A percentile compares a stretch with the other conserved stretches of the same genome.
Conservation (phyloP, 2,113 vertebrate species). For the Engystomops pustulosus region DNA sequence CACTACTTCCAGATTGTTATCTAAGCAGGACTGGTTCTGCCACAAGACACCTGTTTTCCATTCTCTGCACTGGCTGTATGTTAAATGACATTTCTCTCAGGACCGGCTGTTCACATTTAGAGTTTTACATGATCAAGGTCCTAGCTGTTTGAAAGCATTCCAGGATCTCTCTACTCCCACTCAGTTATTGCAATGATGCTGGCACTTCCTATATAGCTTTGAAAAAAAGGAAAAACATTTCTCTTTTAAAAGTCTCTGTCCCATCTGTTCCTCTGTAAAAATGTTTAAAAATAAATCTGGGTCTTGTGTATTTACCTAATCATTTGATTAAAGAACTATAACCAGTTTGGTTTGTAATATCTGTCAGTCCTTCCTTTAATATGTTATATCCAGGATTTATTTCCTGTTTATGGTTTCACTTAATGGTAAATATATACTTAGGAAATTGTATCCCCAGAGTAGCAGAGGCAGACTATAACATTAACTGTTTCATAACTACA, state of each 20-base stretch:
- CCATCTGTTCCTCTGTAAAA: conserved; percentile 42
- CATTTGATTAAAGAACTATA: conserved; percentile 45
- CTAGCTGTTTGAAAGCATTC: conserved; percentile 42
- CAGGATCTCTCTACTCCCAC: conserved; percentile 40
- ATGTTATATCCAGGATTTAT: conserved; percentile 29
- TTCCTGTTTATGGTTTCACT: conserved; percentile 47
- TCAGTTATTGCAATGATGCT: conserved; percentile 39
- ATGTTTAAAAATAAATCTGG: conserved; percentile 46
- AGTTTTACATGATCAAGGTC: conserved; percentile 44
- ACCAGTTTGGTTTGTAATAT: conserved; percentile 36
- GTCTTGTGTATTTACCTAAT: conserved; percentile 35
- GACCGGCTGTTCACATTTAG: conserved; percentile 42
- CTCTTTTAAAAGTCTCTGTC: conserved; percentile 40
- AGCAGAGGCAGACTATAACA: neutral
- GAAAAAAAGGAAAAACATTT: conserved; percentile 14
- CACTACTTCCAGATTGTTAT: conserved; percentile 12
- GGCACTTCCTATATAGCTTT: conserved; percentile 35
- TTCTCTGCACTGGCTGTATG: conserved; percentile 36
- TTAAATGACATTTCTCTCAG: conserved; percentile 44
- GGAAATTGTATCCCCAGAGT: neutral
- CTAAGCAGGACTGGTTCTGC: conserved; percentile 43
- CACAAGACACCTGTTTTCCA: conserved; percentile 50
- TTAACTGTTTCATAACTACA: no score
- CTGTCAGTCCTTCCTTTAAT: conserved; percentile 15
- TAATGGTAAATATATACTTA: conserved; percentile 37